A percentile compares a stretch with the other conserved stretches of the same genome.
These are phyloP conservation scores for Graptemys geographica DNA, from an alignment of 2,797 vertebrate species.

Conservation along the genomic window DNA sequence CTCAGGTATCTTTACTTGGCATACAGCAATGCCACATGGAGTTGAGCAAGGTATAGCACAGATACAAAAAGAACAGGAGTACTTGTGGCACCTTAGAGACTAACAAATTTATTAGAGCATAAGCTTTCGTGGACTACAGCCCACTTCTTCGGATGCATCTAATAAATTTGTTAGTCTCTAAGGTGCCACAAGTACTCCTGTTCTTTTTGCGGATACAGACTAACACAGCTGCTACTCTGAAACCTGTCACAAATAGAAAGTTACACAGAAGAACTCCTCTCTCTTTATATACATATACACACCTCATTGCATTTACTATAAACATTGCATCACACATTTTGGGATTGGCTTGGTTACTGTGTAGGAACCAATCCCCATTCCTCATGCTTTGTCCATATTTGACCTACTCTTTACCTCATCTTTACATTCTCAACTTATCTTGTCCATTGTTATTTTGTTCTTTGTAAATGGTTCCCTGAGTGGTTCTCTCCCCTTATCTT, in stretches of 20 bases:
- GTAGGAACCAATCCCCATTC: background rate
- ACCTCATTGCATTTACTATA: background rate
- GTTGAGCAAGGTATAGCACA: background rate
- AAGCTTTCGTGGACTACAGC: too few species aligned
- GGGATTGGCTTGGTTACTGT: background rate
- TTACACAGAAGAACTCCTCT: background rate
- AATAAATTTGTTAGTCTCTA: too few species aligned
- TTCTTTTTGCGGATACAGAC: too few species aligned
- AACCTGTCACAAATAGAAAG: too few species aligned
- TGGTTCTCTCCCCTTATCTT: background rate
- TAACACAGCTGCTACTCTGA: too few species aligned
- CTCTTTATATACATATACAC: background rate
- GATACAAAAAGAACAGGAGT: too few species aligned
- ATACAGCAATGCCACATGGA: background rate
- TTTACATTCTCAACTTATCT: background rate
- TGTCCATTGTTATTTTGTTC: background rate
- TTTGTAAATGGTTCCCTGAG: background rate
- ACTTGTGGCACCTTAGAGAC: too few species aligned
- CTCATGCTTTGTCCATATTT: background rate
- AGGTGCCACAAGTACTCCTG: too few species aligned
- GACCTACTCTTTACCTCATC: background rate
- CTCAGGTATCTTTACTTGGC: background rate
- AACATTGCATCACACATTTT: background rate
- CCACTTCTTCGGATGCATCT: too few species aligned
- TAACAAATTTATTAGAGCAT: too few species aligned